These are phyloP conservation scores for Drosophila setosimentum DNA, from an alignment of 2,888 invertebrate genomes.

Conservation along the genomic window DNA sequence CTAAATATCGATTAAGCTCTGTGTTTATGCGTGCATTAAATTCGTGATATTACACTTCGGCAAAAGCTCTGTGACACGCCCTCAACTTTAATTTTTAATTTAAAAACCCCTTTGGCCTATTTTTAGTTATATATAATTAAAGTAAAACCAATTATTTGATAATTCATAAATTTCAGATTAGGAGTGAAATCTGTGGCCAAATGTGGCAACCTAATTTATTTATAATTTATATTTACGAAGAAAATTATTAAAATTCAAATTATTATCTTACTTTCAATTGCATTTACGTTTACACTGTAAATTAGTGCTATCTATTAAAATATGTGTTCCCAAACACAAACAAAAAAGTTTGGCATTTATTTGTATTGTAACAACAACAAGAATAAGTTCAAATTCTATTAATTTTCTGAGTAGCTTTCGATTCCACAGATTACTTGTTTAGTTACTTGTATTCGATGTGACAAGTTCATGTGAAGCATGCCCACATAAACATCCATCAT, in stretches of 20 bases:
- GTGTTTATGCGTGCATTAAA: slow-evolving; percentile 41
- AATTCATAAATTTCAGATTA: no score
- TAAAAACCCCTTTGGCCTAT: not conserved
- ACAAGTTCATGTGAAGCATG: slow-evolving; percentile 2
- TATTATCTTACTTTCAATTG: not conserved
- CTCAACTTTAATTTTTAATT: not conserved
- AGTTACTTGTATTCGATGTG: not conserved
- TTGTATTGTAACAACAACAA: not conserved
- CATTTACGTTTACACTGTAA: not conserved
- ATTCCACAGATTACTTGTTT: not conserved
- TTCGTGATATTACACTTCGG: not conserved
- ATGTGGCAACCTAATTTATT: not conserved
- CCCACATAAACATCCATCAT: slow-evolving; percentile 40
- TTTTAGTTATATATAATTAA: not conserved
- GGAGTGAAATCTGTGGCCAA: not conserved
- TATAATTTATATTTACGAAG: not conserved
- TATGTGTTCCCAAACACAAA: no score
- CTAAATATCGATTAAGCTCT: slow-evolving; percentile 1
- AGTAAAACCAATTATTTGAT: not conserved
- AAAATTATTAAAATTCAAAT: not conserved
- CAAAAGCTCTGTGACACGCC: not conserved
- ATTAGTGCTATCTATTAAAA: not conserved
- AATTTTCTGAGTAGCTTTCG: not conserved
- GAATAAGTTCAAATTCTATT: not conserved
- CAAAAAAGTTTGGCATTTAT: no score